phyloP scores from a whole-genome alignment of 2,113 vertebrate genomes.

The Ahaetulla prasina region DNA sequence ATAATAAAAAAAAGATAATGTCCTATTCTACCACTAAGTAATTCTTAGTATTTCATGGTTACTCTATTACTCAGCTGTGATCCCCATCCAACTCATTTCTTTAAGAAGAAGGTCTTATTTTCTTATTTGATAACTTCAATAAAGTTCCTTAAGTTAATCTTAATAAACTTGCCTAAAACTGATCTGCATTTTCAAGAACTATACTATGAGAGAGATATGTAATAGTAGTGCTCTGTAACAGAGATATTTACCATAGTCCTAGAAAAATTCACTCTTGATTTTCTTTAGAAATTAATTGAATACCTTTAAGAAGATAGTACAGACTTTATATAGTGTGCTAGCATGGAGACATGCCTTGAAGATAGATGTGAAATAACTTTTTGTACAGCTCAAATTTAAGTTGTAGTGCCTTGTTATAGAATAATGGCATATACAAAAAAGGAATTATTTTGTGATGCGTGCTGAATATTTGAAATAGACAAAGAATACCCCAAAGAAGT shows the following conservation, averaged over 20 bases:
- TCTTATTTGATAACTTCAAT: neutral
- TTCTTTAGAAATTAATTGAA: no score
- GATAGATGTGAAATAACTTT: no score
- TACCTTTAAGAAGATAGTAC: neutral
- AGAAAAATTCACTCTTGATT: neutral
- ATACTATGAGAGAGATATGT: neutral
- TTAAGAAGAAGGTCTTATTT: neutral
- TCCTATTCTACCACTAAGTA: neutral
- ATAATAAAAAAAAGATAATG: neutral
- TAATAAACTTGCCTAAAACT: neutral
- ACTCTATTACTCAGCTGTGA: neutral
- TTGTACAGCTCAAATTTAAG: no score
- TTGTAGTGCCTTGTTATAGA: no score
- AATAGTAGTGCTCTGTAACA: neutral
- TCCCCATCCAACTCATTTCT: neutral
- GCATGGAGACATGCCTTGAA: no score
- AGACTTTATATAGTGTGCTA: neutral
- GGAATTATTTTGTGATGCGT: no score
- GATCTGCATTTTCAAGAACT: neutral
- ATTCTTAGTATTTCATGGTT: neutral
- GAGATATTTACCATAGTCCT: neutral
- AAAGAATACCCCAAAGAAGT: no score
- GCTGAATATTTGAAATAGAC: no score
- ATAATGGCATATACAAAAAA: no score
- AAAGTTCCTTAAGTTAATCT: neutral